Conservation (phyloP, 2,113 vertebrate genomes). For the Puffinus mauretanicus region DNA sequence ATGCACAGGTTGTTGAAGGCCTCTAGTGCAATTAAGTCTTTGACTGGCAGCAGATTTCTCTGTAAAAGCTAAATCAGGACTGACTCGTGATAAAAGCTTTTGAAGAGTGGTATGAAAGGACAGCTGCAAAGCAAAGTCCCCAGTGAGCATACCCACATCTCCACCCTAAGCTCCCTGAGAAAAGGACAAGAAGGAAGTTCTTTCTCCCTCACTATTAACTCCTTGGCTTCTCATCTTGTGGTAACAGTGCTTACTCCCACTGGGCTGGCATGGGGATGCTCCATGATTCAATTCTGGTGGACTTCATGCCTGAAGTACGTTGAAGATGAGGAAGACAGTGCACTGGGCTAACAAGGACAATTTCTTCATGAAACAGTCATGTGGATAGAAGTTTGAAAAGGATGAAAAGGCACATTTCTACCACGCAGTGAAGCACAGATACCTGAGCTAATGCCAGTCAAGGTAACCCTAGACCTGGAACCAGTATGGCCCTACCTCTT, state of each 20-base stretch:
- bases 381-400: not conserved
- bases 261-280: not conserved
- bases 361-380: not conserved
- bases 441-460: not conserved
- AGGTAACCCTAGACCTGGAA: not conserved
- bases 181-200: not conserved
- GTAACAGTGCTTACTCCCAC: not conserved
- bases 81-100: not conserved
- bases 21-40: not conserved
- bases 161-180: not conserved
- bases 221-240: not conserved
- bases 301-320: not conserved
- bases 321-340: not conserved
- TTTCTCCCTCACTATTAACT: not conserved
- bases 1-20: not conserved
- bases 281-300: not conserved
- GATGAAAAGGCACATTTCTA: not conserved
- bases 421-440: not conserved
- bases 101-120: not conserved
- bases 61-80: not conserved
- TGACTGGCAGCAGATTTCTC: not conserved
- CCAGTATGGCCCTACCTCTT: not conserved
- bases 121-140: not conserved
- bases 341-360: not conserved
- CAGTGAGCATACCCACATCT: not conserved